Base-by-base conservation (phyloP, 2,888 invertebrate genomes). In the Bombyx huttoni region DNA sequence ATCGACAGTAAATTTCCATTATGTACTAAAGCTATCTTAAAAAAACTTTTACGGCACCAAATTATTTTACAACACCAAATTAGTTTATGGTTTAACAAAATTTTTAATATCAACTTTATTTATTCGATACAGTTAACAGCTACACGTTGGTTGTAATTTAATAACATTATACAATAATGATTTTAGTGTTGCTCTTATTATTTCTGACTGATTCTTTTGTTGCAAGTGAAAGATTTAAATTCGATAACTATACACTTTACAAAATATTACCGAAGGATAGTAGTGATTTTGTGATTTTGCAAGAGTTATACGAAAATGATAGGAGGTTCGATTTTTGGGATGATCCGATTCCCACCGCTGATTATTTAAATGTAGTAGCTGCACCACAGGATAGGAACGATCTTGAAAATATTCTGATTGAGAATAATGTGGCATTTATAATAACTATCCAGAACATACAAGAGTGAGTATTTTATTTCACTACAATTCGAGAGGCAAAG, bases 181-280 rank as follows among this genome's bases (percentile, higher is more conserved):
- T 57, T 51, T 53, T 61, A 33, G 62, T 60, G 60, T 52, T 63
- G 56, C 48, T 62, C 35, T 13, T 49, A 7, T 10, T 64, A 46
- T 45, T 67, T 50, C 13, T 63, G 1, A 24, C 59, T 47, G 54
- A 54, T 46, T 14, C 34, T 54, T 13, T 34, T 54, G 65, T 54
- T 6, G 51, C 56, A 3, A 52, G 67, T 60, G 78, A 73, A 57
- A 74, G 74, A 45, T 67, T 78, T 54, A 62, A 78, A 14, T 85
- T 72, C 51, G 81, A 84, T 50, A 82, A 84, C 54, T 79, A 82
- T 58, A 69, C 77, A 13, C 81, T 93, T 8, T 92, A 90, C 60
- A 88, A 90, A 67, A 72, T 92, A 7, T 67, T 75, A 0, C 91
- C 92, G 0, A 70, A 77, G 54, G 89, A 76, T 58, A 59, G 65